Evolutionary conservation across 2,888 invertebrate genomes (phyloP), one percentile per base, ranked within the genome.

Genomic region (Troides oblongomaculatus): DNA sequence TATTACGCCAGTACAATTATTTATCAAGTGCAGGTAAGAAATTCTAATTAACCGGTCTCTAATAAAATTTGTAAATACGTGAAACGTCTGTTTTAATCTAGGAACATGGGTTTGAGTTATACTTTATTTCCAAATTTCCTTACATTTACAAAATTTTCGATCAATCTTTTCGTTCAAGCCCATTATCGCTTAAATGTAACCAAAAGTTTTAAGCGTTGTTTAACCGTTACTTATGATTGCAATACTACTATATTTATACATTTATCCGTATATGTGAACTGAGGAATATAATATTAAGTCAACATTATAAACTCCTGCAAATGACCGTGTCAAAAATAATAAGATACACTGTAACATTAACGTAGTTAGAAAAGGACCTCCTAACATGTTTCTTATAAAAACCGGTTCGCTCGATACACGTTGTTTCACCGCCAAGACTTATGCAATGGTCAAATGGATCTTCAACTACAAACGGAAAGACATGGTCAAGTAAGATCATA

Each of bases 341-440:
- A 70, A 71, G 64, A 74, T 64, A 72, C 61, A 69, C 18, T 71
- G 71, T 75, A 76, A 74, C 75, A 76, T 79, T 79, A 77, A 78
- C 81, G 79, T 78, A 79, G 79, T 63, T 79, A 78, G 81, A 82
- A 77, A 84, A 87, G 84, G 88, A 89, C 89, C 89, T 88, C 88
- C 89, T 90, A 89, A 91, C 90, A 89, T 87, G 91, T 90, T 90
- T 89, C 85, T 83, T 81, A 73, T 76, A 87, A 92, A 92, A 92
- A 92, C 92, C 92, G 92, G 92, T 92, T 89, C 84, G 84, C 74
- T 81, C 79, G 80, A 81, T 84, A 84, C 81, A 84, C 82, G 84
- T 76, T 81, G 81, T 80, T 82, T 79, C 79, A 78, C 77, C 78
- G 79, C 75, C 77, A 83, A 80, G 80, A 84, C 87, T 90, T 90